Evolutionary conservation across 2,888 invertebrate genomes (phyloP).

Genomic region (Polyommatus iphigenia): DNA sequence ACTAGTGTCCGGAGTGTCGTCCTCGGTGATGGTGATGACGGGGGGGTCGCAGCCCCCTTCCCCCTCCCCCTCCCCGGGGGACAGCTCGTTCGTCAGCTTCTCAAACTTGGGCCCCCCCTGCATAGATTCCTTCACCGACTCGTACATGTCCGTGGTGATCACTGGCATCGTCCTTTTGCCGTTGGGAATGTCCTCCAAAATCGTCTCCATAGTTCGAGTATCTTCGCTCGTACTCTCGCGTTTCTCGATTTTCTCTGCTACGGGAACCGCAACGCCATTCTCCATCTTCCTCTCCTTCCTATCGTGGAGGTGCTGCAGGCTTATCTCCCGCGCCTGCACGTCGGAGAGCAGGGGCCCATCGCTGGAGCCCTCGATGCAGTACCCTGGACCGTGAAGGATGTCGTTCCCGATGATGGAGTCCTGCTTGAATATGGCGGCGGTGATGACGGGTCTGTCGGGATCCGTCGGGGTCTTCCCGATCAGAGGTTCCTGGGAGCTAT

Average conservation of each 20-base stretch:
- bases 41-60: conserved; percentile 56
- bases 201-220: conserved; percentile 57
- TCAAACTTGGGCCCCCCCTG: conserved; percentile 80
- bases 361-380: conserved; percentile 74
- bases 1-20: conserved; percentile 70
- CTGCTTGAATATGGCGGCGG: conserved; percentile 85
- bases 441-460: conserved; percentile 84
- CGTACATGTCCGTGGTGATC: conserved; percentile 76
- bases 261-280: conserved; percentile 64
- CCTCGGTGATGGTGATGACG: conserved; percentile 76
- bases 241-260: conserved; percentile 61
- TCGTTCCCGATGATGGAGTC: conserved; percentile 77
- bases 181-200: conserved; percentile 67
- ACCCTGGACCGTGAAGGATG: conserved; percentile 67
- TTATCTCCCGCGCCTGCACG: conserved; percentile 71
- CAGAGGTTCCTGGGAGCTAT: conserved; percentile 73
- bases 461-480: conserved; percentile 73
- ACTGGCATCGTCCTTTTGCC: conserved; percentile 69
- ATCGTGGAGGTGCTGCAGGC: conserved; percentile 68
- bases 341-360: conserved; percentile 76
- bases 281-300: conserved; percentile 64
- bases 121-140: conserved; percentile 77
- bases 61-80: conserved; percentile 58
- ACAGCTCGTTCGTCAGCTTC: conserved; percentile 77
- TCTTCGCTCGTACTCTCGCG: conserved; percentile 76